These are phyloP conservation scores for Pollenia amentaria DNA, from an alignment of 2,888 invertebrate species.

Conservation along the genomic window DNA sequence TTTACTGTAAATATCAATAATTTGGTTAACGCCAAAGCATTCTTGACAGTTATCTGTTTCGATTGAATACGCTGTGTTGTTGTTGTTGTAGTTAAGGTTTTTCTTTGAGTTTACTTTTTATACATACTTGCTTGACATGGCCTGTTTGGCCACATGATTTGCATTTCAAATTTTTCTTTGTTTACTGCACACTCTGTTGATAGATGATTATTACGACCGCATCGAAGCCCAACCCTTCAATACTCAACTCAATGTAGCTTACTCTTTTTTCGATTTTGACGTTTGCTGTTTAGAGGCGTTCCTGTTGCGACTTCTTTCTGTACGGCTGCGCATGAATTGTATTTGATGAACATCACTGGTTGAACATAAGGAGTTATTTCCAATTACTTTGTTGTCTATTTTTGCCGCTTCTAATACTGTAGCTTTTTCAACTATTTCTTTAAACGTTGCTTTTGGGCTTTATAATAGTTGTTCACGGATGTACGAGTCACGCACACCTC, in stretches of 20 bases:
- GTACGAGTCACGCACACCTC: too few species aligned
- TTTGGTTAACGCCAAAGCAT: too few species aligned
- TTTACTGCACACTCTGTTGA: constrained; percentile 36
- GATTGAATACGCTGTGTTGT: neutral
- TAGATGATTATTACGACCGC: constrained; percentile 50
- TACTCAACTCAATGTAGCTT: constrained; percentile 23
- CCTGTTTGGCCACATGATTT: constrained; percentile 12
- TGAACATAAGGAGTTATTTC: constrained; percentile 18
- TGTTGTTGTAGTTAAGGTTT: neutral
- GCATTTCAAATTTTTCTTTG: constrained; percentile 49
- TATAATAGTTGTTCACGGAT: constrained; percentile 53
- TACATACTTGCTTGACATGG: constrained; percentile 31
- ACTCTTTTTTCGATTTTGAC: too few species aligned
- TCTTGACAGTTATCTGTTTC: neutral
- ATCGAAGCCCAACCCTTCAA: constrained; percentile 34
- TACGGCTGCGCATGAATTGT: too few species aligned
- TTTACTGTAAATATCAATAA: too few species aligned
- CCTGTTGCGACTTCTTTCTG: too few species aligned
- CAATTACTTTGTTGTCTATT: constrained; percentile 31
- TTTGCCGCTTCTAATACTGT: constrained; percentile 53
- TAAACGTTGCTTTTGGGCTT: constrained; percentile 39
- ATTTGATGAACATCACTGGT: too few species aligned
- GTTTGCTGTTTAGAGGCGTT: too few species aligned
- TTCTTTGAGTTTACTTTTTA: constrained; percentile 33
- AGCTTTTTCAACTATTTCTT: constrained; percentile 56